Evolutionary conservation across 2,797 vertebrate genomes (phyloP).

Genomic region (Sphenodon punctatus): DNA sequence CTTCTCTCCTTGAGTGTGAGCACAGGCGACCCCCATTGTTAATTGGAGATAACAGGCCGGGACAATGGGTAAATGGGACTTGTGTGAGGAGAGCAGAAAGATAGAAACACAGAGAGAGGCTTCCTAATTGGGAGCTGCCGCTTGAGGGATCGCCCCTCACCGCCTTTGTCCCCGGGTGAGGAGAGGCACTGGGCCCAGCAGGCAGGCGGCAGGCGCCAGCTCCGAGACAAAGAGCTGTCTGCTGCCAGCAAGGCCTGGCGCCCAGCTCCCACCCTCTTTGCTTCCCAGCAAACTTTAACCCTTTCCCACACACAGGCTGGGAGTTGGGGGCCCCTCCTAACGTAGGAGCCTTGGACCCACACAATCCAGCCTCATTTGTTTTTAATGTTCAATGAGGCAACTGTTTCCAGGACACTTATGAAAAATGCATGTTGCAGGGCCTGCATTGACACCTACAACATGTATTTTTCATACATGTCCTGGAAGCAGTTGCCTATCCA

Average conservation of each 20-base stretch:
- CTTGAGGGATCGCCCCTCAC: constrained; percentile 32
- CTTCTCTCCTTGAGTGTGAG: constrained; percentile 64
- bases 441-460: no score
- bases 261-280: constrained; percentile 66
- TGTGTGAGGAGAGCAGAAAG: constrained; percentile 71
- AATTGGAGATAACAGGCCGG: constrained; percentile 78
- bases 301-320: no score
- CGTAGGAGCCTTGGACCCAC: no score
- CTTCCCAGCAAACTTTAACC: constrained; percentile 72
- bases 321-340: no score
- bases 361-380: no score
- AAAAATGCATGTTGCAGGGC: no score
- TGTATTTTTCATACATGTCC: no score
- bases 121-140: constrained; percentile 77
- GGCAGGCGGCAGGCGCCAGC: constrained; percentile 83
- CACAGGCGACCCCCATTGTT: constrained; percentile 71
- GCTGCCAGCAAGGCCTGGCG: constrained; percentile 74
- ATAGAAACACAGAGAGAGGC: constrained; percentile 70
- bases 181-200: constrained; percentile 70
- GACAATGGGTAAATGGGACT: constrained; percentile 76
- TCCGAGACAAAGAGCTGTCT: constrained; percentile 82
- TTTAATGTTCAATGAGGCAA: no score
- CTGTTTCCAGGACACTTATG: no score
- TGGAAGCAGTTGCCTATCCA: no score
- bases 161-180: constrained; percentile 61